Base-by-base conservation (phyloP, 2,113 vertebrate species). In the Entelurus aequoreus region DNA sequence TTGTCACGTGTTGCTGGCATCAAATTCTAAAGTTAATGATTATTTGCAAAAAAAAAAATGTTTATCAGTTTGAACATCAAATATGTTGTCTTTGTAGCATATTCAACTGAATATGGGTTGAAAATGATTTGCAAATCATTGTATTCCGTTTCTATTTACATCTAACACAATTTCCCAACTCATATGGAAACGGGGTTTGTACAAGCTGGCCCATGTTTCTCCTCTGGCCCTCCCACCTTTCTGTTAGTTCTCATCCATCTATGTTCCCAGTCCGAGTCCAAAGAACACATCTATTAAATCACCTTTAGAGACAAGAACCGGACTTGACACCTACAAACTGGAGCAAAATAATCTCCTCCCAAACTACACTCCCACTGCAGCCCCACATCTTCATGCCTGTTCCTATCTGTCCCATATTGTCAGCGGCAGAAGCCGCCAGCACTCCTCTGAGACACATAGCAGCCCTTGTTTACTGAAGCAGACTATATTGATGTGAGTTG, bases 401-500 rank as follows among this genome's bases (percentile, higher is more conserved):
- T 78, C 72, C 66, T 46, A 70, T 84, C 80, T 74, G 79, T 84
- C 76, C 78, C 68, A 62, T 68, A 72, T 79, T 50, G 66, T 86
- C 84, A 76, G 73, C 64, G 61, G 72, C 63, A 57, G 69, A 74
- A 59, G 74, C 82, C 60, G 28, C 49, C 3, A 76, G 83, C 55
- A 1, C 65, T 62, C 65, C 84, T 78, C 51, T 49, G 59, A 77
- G 76, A 69, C 74, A 72, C 49, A 51, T 61, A 77, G 79, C 76
- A 60, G 54, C 62, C 73, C 76, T 76, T 86, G 78, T 86, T 81
- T 86, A 83, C 85, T 75, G 79, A 75, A 66, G 71, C 77, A 78
- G 71, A 72, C 77, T 76, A 19, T 77, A 84, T 75, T 85, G 84
- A 87, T 83, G 83, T 65, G 80, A 87, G 78, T 74, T 88, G 82